Evolutionary conservation across 2,888 invertebrate species (phyloP).

Genomic region (Didymodactylos carnosus): DNA sequence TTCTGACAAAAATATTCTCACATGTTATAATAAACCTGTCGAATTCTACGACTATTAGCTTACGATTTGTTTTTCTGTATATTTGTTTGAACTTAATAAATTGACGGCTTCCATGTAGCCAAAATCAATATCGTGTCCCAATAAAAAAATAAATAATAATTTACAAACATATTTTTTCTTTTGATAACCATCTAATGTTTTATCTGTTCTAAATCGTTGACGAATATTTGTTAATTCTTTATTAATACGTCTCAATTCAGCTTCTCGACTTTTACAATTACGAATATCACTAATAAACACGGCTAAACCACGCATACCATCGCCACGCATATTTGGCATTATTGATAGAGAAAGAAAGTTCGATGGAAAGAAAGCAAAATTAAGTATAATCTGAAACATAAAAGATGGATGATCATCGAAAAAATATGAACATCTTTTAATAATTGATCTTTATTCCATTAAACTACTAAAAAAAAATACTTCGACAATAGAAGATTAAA

Average conservation of each 20-base stretch:
- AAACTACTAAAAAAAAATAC: too few species aligned
- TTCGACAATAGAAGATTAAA: too few species aligned
- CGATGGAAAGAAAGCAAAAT: too few species aligned
- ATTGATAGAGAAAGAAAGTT: too few species aligned
- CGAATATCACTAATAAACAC: conserved; percentile 99
- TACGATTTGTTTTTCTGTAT: conserved; percentile 97
- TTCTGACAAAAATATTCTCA: too few species aligned
- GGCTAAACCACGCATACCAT: conserved; percentile 99
- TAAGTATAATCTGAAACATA: too few species aligned
- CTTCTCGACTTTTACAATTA: conserved; percentile 99
- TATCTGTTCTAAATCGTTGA: conserved; percentile 88
- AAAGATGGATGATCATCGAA: too few species aligned
- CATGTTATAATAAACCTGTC: too few species aligned
- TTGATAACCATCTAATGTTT: conserved; percentile 97
- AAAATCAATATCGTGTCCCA: conserved; percentile 99
- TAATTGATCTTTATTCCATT: too few species aligned
- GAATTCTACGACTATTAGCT: too few species aligned
- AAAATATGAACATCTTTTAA: too few species aligned
- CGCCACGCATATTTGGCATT: conserved; percentile 44
- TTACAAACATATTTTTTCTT: conserved; percentile 99
- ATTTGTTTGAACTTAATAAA: conserved; percentile 93
- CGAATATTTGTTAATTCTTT: conserved; percentile 97
- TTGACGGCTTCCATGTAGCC: conserved; percentile 99
- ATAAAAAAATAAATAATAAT: conserved; percentile 87
- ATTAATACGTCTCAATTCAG: conserved; percentile 96